Percentiles rank a stretch among this genome's conserved stretches.
Conservation (phyloP, 2,888 invertebrate species). For the Pediacus dermestoides region DNA sequence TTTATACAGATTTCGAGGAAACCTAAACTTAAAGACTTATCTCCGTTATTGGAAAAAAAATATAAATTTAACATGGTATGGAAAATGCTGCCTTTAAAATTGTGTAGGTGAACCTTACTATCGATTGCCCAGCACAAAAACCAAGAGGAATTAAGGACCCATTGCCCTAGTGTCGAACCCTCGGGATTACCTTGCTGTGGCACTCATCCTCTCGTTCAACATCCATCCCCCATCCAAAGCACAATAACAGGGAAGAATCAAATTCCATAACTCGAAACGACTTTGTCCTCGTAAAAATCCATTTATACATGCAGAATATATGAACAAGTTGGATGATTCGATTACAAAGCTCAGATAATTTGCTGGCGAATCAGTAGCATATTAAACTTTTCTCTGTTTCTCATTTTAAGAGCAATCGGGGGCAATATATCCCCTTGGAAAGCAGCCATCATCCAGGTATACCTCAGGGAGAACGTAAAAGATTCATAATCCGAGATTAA, state of each 20-base stretch:
- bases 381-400: constrained; percentile 25
- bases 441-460: constrained; percentile 44
- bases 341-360: constrained; percentile 33
- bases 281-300: constrained; percentile 21
- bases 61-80: too few species aligned
- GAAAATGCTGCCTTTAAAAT: too few species aligned
- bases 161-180: constrained; percentile 22
- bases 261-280: constrained; percentile 22
- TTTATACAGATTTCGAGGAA: too few species aligned
- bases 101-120: too few species aligned
- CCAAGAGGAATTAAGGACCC: too few species aligned
- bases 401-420: constrained; percentile 29
- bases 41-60: too few species aligned
- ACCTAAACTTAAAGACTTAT: too few species aligned
- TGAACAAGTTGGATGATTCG: constrained; percentile 23
- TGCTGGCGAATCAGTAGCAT: constrained; percentile 18
- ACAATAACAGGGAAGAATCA: constrained; percentile 21
- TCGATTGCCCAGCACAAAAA: too few species aligned
- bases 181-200: constrained; percentile 3
- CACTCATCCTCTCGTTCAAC: background rate
- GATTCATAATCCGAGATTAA: constrained; percentile 50
- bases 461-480: constrained; percentile 44
- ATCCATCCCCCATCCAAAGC: constrained; percentile 1
- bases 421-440: constrained; percentile 37
- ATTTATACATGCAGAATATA: too few species aligned